Evolutionary conservation across 2,113 vertebrate species (phyloP), one percentile per base, ranked within the genome.

Genomic region (Chelonoidis abingdonii): DNA sequence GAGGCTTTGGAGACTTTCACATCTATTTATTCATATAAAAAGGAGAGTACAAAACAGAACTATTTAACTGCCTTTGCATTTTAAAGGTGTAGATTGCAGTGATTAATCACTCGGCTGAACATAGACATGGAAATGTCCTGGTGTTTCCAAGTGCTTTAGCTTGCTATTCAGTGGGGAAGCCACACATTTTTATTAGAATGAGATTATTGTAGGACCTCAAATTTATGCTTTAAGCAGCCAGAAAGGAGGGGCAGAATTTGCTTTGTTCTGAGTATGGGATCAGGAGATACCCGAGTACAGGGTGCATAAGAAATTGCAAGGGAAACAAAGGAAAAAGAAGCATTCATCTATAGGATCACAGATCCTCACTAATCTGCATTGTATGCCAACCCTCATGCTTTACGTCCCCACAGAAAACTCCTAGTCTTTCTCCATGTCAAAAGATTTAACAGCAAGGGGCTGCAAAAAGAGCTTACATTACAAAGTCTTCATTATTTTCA

Each of bases 1-100:
- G 96, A 95, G 47, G 86, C 88, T 95, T 88, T 92, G 72, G 90
- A 94, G 87, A 88, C 80, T 59, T 90, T 84, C 50, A 53, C 83
- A 79, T 87, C 80, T 87, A 50, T 86, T 10, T 93, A 76, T 88
- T 96, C 53, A 21, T 14, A 93, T 24, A 83, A 96, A 95, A 81
- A 87, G 54, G 21, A 96, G 80, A 31, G 1, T 89, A 83, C 83
- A 85, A 6, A 94, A 84, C 31, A 89, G 86, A 88, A 90, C n/a
- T 80, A 87, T 83, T 89, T 95, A 91, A 97, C 72, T 96, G 89
- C 80, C 47, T 95, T 89, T 96, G 83, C 83, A 69, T 84, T 91
- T 96, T 87, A 62, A 1, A 93, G 92, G 89, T 9, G 81, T 69
- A 87, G 96, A 52, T 90, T 94, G 44, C 14, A 54, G 59, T 52